Base-by-base conservation (phyloP, 1,140 invertebrate genomes). In the Lethocerus indicus region DNA sequence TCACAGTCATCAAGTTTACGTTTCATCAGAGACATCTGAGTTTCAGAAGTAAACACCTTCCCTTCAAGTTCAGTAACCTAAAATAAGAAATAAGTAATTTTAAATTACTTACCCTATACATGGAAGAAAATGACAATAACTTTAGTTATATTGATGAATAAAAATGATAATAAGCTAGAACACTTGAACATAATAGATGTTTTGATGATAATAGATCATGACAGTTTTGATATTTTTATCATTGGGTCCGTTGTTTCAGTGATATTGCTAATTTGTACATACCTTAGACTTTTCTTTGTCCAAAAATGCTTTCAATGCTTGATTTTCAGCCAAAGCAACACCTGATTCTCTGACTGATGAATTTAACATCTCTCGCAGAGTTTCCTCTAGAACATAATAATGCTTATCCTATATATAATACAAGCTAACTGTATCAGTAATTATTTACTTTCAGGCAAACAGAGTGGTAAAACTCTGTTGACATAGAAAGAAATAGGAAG, bases 251-350 rank as follows among this genome's bases (percentile, higher is more conserved):
- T 32, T 32, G 29, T 32, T 7, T 32, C 7, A 32, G 7, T n/a
- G 29, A 7, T 32, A 32, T 32, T 32, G n/a, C 7, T 21, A 18
- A 43, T 28, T 44, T 13, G 29, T n/a, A 27, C 2, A 27, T 27
- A 44, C 42, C 42, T 20, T 56, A 68, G 64, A 55, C 68, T 71
- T 48, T 64, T 73, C 46, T 82, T 73, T 51, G 78, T 73, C 7
- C 74, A 66, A 44, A 79, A 67, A 25, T 73, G 68, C 1, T 71
- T 71, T 56, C 72, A 83, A 55, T 9, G 73, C 71, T 5, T 66
- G 64, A 57, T 76, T 75, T 62, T 85, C 79, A 32, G n/a, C n/a
- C 7, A 9, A 32, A 9, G 29, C 7, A n/a, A 9, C 29, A 9
- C 7, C 29, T n/a, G 7, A 9, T 9, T 32, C 29, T 32, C n/a